Evolutionary conservation across 2,113 vertebrate species (phyloP).

Genomic region (Oreocharis arfaki): DNA sequence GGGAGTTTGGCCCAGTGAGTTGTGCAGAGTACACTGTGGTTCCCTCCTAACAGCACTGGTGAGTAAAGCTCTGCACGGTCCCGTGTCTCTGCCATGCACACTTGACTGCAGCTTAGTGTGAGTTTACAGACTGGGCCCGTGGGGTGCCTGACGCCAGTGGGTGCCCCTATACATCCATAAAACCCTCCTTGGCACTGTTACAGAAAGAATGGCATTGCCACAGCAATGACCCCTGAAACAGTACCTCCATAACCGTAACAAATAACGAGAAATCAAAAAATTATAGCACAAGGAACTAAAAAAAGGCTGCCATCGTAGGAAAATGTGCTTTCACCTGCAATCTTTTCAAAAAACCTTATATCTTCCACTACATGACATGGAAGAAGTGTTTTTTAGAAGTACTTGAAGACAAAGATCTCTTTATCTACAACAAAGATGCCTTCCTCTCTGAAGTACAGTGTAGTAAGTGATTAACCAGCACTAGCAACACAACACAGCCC

Average conservation of each 20-base stretch:
- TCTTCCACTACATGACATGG: neutral
- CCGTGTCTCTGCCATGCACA: neutral
- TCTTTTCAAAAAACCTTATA: rapidly evolving
- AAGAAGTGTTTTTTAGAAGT: neutral
- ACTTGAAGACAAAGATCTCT: neutral
- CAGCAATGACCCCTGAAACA: neutral
- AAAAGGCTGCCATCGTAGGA: neutral
- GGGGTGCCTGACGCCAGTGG: neutral
- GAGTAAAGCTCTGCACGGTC: neutral
- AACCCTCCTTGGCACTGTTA: neutral
- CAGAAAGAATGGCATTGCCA: neutral
- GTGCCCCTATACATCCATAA: neutral
- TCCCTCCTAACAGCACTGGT: neutral
- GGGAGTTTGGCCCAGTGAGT: neutral
- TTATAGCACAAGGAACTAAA: neutral
- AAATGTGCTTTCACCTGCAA: neutral
- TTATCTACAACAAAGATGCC: neutral
- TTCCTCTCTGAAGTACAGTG: neutral
- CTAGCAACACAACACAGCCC: slow-evolving; percentile 3
- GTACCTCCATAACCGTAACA: neutral
- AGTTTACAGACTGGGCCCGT: neutral
- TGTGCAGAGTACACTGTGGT: too few species aligned
- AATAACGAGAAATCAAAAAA: neutral
- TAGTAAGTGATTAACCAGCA: slow-evolving; percentile 13
- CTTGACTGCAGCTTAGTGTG: neutral